A percentile compares a stretch with the other conserved stretches of the same genome.
These are phyloP conservation scores for Lota lota DNA, from an alignment of 2,113 vertebrate genomes.

Conservation along the genomic window DNA sequence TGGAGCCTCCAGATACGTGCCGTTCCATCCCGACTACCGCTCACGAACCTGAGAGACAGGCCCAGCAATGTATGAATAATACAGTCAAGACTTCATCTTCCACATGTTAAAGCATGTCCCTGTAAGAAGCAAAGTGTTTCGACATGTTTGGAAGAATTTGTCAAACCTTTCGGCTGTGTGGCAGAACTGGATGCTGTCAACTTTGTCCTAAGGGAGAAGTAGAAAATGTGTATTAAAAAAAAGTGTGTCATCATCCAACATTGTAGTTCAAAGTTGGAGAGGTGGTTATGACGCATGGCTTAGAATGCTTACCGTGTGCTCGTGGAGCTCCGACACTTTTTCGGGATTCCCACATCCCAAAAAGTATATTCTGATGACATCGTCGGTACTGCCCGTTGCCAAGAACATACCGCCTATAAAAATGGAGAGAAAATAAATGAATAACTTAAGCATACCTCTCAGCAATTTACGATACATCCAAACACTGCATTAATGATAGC, in stretches of 20 bases:
- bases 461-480: no score
- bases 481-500: no score
- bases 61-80: no score
- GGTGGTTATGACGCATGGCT: neutral
- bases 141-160: no score
- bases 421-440: neutral
- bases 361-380: conserved; percentile 96
- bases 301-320: conserved; percentile 82
- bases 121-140: no score
- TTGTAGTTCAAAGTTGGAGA: neutral
- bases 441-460: no score
- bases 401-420: conserved; percentile 92
- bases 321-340: conserved; percentile 90
- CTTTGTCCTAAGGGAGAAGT: conserved; percentile 85
- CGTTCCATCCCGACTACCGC: conserved; percentile 94
- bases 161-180: conserved; percentile 86
- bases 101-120: no score
- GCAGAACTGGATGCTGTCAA: conserved; percentile 97
- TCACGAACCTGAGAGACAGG: conserved; percentile 82
- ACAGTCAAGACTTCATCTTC: no score
- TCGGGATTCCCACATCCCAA: conserved; percentile 89
- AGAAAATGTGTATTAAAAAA: neutral
- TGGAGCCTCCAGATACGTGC: conserved; percentile 91
- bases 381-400: conserved; percentile 95
- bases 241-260: neutral